Evolutionary conservation across 2,113 vertebrate genomes (phyloP).

Genomic region (Cyanoliseus patagonus): DNA sequence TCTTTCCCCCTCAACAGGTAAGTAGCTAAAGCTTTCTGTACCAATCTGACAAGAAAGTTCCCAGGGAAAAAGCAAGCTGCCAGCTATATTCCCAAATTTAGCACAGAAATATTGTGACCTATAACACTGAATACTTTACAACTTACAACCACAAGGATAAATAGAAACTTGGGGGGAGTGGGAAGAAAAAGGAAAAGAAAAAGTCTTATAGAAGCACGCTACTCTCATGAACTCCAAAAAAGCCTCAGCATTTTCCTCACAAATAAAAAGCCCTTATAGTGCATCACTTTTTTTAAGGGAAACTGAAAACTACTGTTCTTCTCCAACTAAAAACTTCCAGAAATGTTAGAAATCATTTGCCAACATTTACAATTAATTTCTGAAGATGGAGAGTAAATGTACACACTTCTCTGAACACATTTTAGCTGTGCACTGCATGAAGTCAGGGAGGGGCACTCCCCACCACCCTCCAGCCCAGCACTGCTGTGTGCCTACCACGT

Average conservation of each 20-base stretch:
- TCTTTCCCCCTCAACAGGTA: not conserved
- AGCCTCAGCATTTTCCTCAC: not conserved
- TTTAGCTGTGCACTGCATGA: not conserved
- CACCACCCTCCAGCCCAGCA: not conserved
- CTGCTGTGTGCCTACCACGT: rapidly evolving
- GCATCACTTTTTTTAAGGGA: not conserved
- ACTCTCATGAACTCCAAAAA: not conserved
- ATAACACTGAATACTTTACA: slow-evolving; percentile 32
- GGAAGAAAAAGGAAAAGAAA: not conserved
- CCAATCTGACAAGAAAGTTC: not conserved
- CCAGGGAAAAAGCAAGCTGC: slow-evolving; percentile 20
- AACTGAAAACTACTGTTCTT: not conserved
- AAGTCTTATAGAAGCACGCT: not conserved
- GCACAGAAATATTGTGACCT: slow-evolving; percentile 36
- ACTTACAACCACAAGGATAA: slow-evolving; percentile 41
- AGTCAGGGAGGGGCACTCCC: not conserved
- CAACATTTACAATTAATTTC: not conserved
- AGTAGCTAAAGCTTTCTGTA: not conserved
- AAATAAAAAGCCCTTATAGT: not conserved
- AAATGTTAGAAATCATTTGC: not conserved
- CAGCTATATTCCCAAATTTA: slow-evolving; percentile 55
- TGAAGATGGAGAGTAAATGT: not conserved
- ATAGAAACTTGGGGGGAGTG: not conserved
- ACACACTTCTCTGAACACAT: not conserved
- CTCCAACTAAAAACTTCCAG: not conserved